phyloP scores from a whole-genome alignment of 2,888 invertebrate species.

The Nasonovia ribisnigri region DNA sequence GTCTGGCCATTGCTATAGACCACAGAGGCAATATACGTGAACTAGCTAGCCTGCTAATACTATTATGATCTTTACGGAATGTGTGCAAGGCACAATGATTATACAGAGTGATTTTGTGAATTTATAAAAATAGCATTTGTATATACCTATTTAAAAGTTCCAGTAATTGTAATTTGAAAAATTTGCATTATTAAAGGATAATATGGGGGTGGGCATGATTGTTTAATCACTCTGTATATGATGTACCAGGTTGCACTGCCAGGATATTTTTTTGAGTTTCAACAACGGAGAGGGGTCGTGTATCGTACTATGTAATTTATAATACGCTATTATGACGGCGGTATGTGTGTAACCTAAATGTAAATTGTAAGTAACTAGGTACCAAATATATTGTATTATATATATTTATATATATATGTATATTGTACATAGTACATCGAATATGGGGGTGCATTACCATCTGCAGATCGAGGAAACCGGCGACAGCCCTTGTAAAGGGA shows the following conservation, averaged over 20 bases:
- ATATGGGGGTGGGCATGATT: no score
- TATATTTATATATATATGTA: background rate
- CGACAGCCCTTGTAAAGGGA: background rate
- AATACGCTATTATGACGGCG: background rate
- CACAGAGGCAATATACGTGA: no score
- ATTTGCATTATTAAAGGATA: no score
- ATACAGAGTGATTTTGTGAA: no score
- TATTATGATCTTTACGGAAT: no score
- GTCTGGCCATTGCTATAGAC: no score
- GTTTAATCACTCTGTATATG: background rate
- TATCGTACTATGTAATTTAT: background rate
- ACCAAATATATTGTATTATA: background rate
- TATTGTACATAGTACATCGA: background rate
- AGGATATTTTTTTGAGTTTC: background rate
- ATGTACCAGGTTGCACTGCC: background rate
- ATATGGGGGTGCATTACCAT: conserved; percentile 9
- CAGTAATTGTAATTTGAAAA: no score
- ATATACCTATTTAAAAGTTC: no score
- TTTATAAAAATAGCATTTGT: no score
- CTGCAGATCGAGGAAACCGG: background rate
- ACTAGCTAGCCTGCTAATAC: no score
- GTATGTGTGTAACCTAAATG: background rate
- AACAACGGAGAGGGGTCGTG: background rate
- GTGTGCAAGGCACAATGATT: no score
- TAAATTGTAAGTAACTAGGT: background rate